phyloP scores from a whole-genome alignment of 2,888 invertebrate genomes.

The Epicampocera succincta region DNA sequence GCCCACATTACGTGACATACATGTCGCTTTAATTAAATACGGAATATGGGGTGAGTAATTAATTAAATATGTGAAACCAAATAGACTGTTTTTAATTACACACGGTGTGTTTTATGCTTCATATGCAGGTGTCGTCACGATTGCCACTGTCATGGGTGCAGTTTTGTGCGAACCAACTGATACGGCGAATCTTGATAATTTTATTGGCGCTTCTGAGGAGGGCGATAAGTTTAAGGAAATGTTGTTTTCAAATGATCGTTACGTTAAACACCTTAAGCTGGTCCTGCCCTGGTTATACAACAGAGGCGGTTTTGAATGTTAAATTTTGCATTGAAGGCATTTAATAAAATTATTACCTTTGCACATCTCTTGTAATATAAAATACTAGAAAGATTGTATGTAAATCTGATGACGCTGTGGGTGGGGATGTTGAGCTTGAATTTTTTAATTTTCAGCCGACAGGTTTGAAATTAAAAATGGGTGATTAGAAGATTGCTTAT shows the following conservation, averaged over 20 bases:
- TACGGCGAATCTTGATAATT: slow-evolving; percentile 71
- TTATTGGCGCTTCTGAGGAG: slow-evolving; percentile 63
- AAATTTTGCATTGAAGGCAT: background rate
- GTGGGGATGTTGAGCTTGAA: too few species aligned
- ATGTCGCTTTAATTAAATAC: slow-evolving; percentile 72
- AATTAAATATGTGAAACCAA: background rate
- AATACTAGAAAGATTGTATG: too few species aligned
- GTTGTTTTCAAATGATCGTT: slow-evolving; percentile 69
- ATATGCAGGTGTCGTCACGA: slow-evolving; percentile 65
- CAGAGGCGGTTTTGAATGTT: slow-evolving; percentile 71
- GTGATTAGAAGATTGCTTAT: too few species aligned
- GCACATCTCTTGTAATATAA: background rate
- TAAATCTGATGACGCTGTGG: too few species aligned
- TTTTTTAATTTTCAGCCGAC: too few species aligned
- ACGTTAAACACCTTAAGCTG: slow-evolving; percentile 72
- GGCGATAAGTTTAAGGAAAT: slow-evolving; percentile 61
- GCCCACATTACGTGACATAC: slow-evolving; percentile 74
- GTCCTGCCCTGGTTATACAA: slow-evolving; percentile 74
- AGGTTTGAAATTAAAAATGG: too few species aligned
- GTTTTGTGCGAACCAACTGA: slow-evolving; percentile 73
- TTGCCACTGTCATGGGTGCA: slow-evolving; percentile 64
- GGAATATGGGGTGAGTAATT: slow-evolving; percentile 72
- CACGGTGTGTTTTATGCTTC: background rate
- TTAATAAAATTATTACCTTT: background rate
- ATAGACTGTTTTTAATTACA: too few species aligned